Conservation (phyloP, 2,888 invertebrate species). For the Stratiomys singularior region DNA sequence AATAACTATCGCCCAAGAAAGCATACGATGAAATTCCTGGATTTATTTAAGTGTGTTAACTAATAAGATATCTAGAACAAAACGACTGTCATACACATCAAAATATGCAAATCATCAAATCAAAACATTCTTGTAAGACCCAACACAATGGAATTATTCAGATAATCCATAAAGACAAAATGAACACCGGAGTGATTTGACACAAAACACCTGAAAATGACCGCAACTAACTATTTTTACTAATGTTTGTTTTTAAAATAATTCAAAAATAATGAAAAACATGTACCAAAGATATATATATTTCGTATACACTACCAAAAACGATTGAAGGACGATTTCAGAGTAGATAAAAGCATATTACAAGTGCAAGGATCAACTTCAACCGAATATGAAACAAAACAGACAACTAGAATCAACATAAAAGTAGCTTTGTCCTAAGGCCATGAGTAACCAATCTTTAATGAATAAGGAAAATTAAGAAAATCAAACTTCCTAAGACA, state of each 20-base stretch:
- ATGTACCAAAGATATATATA: slow-evolving; percentile 35
- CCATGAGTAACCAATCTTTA: background rate
- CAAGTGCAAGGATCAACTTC: too few species aligned
- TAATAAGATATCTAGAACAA: background rate
- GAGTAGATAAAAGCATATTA: too few species aligned
- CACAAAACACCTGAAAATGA: slow-evolving; percentile 15
- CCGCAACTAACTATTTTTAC: slow-evolving; percentile 40
- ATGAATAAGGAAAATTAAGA: background rate
- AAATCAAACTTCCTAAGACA: slow-evolving; percentile 6
- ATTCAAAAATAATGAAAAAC: slow-evolving; percentile 5
- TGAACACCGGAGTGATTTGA: background rate
- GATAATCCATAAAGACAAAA: background rate
- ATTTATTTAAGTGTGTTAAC: background rate
- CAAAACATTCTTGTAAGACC: background rate
- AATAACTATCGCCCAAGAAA: background rate
- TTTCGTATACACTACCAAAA: background rate
- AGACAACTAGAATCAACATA: background rate
- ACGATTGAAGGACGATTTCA: too few species aligned
- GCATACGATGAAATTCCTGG: background rate
- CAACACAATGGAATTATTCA: slow-evolving; percentile 13
- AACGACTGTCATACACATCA: slow-evolving; percentile 21
- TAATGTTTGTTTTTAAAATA: slow-evolving; percentile 42
- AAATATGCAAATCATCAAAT: slow-evolving; percentile 39
- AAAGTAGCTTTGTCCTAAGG: background rate
- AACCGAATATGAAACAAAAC: too few species aligned